A percentile compares a stretch with the other conserved stretches of the same genome.
Evolutionary conservation across 2,888 invertebrate genomes (phyloP).

Genomic region (Andrena flavipes): DNA sequence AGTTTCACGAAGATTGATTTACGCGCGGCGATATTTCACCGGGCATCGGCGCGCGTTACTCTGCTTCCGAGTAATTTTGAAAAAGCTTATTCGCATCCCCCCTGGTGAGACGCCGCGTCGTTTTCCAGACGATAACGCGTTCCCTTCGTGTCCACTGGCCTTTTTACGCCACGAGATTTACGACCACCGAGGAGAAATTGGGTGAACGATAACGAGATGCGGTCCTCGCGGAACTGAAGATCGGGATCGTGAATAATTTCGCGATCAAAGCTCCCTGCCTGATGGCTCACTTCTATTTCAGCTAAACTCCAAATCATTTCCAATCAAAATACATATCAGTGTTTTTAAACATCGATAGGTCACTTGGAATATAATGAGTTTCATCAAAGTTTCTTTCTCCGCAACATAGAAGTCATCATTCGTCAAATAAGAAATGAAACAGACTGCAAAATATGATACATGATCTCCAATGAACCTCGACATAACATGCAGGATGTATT

Average conservation of each 20-base stretch:
- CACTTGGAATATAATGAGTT: too few species aligned
- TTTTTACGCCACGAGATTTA: slow-evolving; percentile 50
- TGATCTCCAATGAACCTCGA: background rate
- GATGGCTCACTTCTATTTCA: too few species aligned
- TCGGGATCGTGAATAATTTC: background rate
- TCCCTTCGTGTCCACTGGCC: slow-evolving; percentile 13
- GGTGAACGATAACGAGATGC: slow-evolving; percentile 56
- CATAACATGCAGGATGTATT: background rate
- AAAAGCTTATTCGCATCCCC: slow-evolving; percentile 38
- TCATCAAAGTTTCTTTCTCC: too few species aligned
- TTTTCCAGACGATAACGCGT: slow-evolving; percentile 33
- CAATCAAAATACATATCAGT: background rate
- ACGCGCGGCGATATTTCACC: slow-evolving; percentile 59
- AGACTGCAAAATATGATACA: background rate
- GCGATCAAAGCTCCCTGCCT: background rate
- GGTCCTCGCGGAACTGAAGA: background rate
- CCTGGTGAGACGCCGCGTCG: slow-evolving; percentile 14
- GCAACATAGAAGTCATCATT: too few species aligned
- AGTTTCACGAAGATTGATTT: slow-evolving; percentile 59
- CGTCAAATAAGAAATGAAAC: too few species aligned
- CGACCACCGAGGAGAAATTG: slow-evolving; percentile 44
- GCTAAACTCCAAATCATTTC: background rate
- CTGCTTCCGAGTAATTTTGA: slow-evolving; percentile 47
- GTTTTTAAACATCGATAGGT: too few species aligned
- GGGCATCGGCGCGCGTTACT: slow-evolving; percentile 13